Evolutionary conservation across 1,140 invertebrate genomes (phyloP).

Genomic region (Drosophila sechellia): DNA sequence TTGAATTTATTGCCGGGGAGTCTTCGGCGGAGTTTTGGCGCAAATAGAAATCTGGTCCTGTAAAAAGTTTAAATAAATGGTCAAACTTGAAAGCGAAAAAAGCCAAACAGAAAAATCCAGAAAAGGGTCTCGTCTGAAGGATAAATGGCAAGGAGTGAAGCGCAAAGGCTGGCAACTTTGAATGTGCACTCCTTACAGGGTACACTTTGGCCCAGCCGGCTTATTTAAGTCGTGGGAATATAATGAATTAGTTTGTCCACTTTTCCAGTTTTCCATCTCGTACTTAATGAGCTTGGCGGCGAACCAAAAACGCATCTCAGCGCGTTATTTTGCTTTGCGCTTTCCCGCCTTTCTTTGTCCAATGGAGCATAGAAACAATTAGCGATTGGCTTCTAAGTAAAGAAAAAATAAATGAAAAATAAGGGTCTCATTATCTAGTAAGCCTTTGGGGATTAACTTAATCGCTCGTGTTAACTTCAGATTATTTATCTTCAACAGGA

Average conservation of each 20-base stretch:
- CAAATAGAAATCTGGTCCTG: conserved; percentile 67
- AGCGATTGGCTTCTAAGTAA: conserved; percentile 44
- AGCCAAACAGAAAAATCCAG: conserved; percentile 21
- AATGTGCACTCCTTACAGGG: conserved; percentile 20
- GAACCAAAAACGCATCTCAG: conserved; percentile 16
- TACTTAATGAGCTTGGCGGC: conserved; percentile 62
- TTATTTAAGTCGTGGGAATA: conserved; percentile 62
- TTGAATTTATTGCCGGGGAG: conserved; percentile 66
- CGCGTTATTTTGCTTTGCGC: neutral
- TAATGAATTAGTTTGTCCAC: conserved; percentile 63
- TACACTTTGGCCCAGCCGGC: conserved; percentile 27
- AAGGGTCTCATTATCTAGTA: conserved; percentile 20
- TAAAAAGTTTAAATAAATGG: conserved; percentile 81
- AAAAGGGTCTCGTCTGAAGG: conserved; percentile 25
- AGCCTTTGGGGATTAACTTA: conserved; percentile 23
- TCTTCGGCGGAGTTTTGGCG: conserved; percentile 53
- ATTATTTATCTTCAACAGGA: conserved; percentile 23
- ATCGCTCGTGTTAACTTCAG: conserved; percentile 32
- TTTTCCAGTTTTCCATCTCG: conserved; percentile 36
- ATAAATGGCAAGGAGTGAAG: conserved; percentile 3
- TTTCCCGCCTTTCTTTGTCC: conserved; percentile 3
- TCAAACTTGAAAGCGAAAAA: conserved; percentile 74
- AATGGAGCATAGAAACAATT: conserved; percentile 50
- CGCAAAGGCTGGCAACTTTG: conserved; percentile 22
- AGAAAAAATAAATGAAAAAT: neutral